Conservation (phyloP, 2,113 vertebrate genomes). For the Burhinus bistriatus region DNA sequence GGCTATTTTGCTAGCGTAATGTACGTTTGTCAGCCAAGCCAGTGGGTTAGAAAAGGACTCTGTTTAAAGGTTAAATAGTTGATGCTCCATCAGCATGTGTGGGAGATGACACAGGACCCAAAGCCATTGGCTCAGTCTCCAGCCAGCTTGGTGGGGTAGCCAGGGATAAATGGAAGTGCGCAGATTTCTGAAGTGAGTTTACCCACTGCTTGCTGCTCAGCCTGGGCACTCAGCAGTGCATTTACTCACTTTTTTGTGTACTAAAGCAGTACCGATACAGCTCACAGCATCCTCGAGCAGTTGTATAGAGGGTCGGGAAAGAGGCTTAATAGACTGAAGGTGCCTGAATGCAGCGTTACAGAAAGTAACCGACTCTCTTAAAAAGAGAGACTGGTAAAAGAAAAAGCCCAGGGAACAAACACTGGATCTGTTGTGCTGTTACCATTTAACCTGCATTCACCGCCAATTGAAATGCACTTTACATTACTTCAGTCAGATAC, state of each 20-base stretch:
- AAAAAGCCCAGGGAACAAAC: constrained; percentile 61
- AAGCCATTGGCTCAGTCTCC: neutral
- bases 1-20: neutral
- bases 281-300: constrained; percentile 47
- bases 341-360: constrained; percentile 30
- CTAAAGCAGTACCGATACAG: constrained; percentile 13
- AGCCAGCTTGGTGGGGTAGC: neutral
- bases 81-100: neutral
- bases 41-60: neutral
- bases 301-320: constrained; percentile 22
- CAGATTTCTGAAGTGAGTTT: constrained; percentile 27
- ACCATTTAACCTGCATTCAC: constrained; percentile 68
- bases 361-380: constrained; percentile 20
- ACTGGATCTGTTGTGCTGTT: constrained; percentile 66
- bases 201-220: constrained; percentile 21
- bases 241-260: constrained; percentile 46
- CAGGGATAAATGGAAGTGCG: neutral
- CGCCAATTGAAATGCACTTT: constrained; percentile 70
- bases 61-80: neutral
- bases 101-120: neutral
- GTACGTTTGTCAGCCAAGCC: neutral
- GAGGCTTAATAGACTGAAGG: constrained; percentile 51
- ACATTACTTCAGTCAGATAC: constrained; percentile 69
- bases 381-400: constrained; percentile 56
- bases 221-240: constrained; percentile 2